Base-by-base conservation (phyloP, 2,797 vertebrate genomes). In the Sebastes itinus region DNA sequence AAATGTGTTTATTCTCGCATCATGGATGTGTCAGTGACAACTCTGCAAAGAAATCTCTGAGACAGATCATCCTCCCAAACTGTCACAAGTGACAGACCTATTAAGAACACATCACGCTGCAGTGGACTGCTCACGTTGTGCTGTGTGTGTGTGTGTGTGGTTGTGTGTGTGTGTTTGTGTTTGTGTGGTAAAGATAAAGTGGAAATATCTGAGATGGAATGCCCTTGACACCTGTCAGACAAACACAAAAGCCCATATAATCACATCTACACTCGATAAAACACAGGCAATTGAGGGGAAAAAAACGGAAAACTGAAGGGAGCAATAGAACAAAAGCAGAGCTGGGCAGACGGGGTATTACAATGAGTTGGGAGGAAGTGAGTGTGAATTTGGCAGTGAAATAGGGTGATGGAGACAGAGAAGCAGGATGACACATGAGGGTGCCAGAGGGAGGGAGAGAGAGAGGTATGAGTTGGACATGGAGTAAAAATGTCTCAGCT, bases 81-180 rank as follows among this genome's bases (percentile, higher is more conserved):
- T 93, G 94, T 93, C 94, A 93, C 71, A 81, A 16, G 66, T 93
- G 94, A 95, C 94, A 95, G 92, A 94, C 90, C 93, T 92, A 93
- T 95, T 95, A 94, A 92, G 91, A 88, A 89, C 92, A 90, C 90
- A 85, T 94, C 93, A 91, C 59, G 81, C 89, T 77, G 86, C 85
- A 89, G 77, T 90, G 88, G 81, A 87, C 83, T 87, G 42, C 89
- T 84, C 46, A 22, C 14, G 25, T 81, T 72, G 70, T 74, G 74
- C 32, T 65, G 55, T 75, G 73, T 85, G 49, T 76, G 60, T 13
- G 35, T 60, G 30, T 35, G 58, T 42, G 42, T 22, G 55, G 35
- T 0, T 38, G 68, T 62, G 65, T 70, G 38, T 72, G 52, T 76
- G 77, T 75, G 58, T 69, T 67, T 63, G 20, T 75, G 61, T 62